Conservation (phyloP, 2,797 vertebrate species). For the Rhinichthys osculus region DNA sequence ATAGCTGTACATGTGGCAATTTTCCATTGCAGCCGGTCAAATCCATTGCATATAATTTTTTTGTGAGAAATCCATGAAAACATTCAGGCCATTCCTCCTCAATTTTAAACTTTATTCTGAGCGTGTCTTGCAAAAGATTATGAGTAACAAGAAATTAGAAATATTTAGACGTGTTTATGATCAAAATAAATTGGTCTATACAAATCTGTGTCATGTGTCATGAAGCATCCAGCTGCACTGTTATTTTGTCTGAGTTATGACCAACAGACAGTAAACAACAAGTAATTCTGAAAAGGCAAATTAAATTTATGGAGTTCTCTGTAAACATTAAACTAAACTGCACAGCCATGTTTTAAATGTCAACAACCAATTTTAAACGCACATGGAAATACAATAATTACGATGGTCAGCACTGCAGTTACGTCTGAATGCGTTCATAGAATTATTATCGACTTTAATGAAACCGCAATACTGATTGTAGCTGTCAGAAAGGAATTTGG, state of each 20-base stretch:
- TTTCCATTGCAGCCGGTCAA: conserved; percentile 54
- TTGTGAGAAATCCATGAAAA: conserved; percentile 61
- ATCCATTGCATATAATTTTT: conserved; percentile 45
- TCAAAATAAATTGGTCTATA: neutral
- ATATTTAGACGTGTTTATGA: conserved; percentile 9
- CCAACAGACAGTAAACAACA: neutral
- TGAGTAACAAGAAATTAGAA: neutral
- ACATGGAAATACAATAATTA: neutral
- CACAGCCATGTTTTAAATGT: neutral
- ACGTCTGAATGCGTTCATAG: neutral
- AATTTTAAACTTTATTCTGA: neutral
- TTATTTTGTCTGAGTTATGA: conserved; percentile 11
- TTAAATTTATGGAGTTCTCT: neutral
- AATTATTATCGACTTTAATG: neutral
- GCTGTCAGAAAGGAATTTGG: conserved; percentile 38
- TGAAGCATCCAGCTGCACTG: neutral
- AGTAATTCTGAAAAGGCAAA: neutral
- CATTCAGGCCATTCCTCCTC: conserved; percentile 52
- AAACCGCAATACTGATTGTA: neutral
- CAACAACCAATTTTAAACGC: neutral
- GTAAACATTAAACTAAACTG: conserved; percentile 12
- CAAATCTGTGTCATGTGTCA: neutral
- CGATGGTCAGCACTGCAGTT: neutral
- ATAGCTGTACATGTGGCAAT: conserved; percentile 68
- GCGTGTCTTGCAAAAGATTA: neutral